phyloP scores from a whole-genome alignment of 1,140 invertebrate species.

The Heliconius melpomene region DNA sequence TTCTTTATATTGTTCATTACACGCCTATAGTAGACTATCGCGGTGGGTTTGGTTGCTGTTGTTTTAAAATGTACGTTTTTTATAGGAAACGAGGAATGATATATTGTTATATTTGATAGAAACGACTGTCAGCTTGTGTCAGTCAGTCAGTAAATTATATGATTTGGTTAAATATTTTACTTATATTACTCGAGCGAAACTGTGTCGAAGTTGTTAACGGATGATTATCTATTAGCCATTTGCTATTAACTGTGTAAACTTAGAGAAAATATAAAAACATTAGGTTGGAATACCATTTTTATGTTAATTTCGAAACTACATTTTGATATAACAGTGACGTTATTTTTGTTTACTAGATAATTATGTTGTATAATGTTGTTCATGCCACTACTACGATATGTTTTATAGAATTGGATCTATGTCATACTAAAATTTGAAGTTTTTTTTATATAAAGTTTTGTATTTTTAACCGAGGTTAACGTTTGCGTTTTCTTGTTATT shows the following conservation, averaged over 20 bases:
- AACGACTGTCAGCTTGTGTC: not conserved
- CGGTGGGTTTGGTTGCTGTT: not conserved
- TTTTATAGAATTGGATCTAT: constrained; percentile 11
- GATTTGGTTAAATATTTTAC: not conserved
- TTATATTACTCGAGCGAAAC: no score
- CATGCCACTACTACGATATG: constrained; percentile 10
- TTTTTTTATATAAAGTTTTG: not conserved
- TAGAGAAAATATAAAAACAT: no score
- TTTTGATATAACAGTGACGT: constrained; percentile 2
- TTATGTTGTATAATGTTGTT: not conserved
- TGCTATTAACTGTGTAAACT: no score
- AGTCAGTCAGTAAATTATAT: not conserved
- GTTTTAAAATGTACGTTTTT: constrained; percentile 2
- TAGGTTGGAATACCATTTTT: not conserved
- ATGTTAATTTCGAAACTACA: not conserved
- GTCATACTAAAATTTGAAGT: not conserved
- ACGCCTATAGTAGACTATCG: constrained; percentile 10
- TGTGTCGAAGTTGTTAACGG: no score
- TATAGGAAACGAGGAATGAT: not conserved
- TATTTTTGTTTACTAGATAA: not conserved
- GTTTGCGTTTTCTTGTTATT: no score
- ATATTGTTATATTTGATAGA: not conserved
- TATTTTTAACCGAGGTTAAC: no score
- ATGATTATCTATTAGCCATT: no score
- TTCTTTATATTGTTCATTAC: not conserved